Base-by-base conservation (phyloP, 2,797 vertebrate species). In the Chiroxiphia lanceolata region DNA sequence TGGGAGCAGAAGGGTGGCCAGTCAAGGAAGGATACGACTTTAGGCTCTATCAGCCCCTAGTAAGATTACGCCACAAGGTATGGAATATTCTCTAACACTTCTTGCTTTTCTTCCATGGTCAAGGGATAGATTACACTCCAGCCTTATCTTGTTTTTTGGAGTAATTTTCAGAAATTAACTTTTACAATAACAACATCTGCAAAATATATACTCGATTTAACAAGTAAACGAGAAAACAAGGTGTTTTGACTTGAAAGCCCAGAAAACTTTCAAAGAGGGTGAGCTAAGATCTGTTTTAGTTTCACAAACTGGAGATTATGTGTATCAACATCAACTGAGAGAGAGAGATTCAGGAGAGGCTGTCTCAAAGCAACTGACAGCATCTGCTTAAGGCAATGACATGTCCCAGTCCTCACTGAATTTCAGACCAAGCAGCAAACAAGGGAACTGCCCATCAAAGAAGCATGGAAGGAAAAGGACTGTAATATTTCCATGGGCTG, bases 31-130 rank as follows among this genome's bases (percentile, higher is more conserved):
- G 91, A 96, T 98, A 98, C 4, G 79, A 96, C 86, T 97, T 98
- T 38, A 98, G 96, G 60, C 97, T 97, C 64, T 98, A 99, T 97
- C 99, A 98, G 88, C 98, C 98, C 19, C 97, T 98, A 70, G 93
- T 99, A 95, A 98, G 99, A 97, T 98, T 99, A 96, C 98, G 99
- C 78, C 99, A 99, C 97, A 99, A 99, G 99, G 99, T 99, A 99
- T 96, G 76, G 97, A 97, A 97, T 76, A 65, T 92, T 59, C 57
- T 97, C 71, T 85, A 76, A 88, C 95, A 96, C 68, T 88, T 94
- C 93, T 98, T 40, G 4, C 10, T 92, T 83, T 83, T 63, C 10
- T 57, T 93, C 14, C 5, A 15, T 22, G 23, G 8, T 44, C 17
- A 56, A 36, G 18, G 31, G 22, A 33, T 60, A 36, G 91, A 25